Evolutionary conservation across 2,888 invertebrate species (phyloP).

Genomic region (Ophraella communa): DNA sequence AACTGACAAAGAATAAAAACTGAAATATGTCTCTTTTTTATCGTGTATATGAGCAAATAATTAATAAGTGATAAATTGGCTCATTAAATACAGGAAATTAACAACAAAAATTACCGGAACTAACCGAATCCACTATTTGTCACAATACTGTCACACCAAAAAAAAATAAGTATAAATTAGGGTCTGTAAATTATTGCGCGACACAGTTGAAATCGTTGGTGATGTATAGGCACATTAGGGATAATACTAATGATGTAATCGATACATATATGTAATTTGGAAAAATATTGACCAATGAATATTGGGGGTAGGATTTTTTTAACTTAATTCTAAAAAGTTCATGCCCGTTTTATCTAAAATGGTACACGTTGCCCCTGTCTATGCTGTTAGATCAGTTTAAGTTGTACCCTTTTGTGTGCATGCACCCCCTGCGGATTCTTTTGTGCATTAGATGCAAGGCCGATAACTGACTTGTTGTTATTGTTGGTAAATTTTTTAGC

Average conservation of each 20-base stretch:
- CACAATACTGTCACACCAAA: conserved; percentile 24
- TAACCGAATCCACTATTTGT: conserved; percentile 15
- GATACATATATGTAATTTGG: conserved; percentile 5
- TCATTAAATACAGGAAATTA: conserved; percentile 20
- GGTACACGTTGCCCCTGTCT: not conserved
- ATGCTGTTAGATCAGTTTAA: conserved; percentile 23
- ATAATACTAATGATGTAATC: conserved; percentile 20
- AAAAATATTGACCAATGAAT: conserved; percentile 19
- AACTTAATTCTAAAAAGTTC: too few relatives aligned
- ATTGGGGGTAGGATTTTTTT: too few relatives aligned
- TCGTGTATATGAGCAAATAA: not conserved
- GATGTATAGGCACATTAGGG: conserved; percentile 17
- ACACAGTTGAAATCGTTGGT: conserved; percentile 11
- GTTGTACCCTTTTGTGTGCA: conserved; percentile 35
- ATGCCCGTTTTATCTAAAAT: not conserved
- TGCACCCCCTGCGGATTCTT: conserved; percentile 43
- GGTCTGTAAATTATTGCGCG: conserved; percentile 20
- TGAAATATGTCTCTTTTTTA: not conserved
- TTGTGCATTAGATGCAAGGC: conserved; percentile 50
- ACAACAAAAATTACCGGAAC: conserved; percentile 12
- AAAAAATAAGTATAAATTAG: conserved; percentile 21
- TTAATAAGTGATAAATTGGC: conserved; percentile 10
- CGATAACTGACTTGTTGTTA: conserved; percentile 52
- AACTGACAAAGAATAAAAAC: too few relatives aligned
- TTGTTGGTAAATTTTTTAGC: conserved; percentile 55